Base-by-base conservation (phyloP, 2,888 invertebrate species). In the Platypus cylindrus region DNA sequence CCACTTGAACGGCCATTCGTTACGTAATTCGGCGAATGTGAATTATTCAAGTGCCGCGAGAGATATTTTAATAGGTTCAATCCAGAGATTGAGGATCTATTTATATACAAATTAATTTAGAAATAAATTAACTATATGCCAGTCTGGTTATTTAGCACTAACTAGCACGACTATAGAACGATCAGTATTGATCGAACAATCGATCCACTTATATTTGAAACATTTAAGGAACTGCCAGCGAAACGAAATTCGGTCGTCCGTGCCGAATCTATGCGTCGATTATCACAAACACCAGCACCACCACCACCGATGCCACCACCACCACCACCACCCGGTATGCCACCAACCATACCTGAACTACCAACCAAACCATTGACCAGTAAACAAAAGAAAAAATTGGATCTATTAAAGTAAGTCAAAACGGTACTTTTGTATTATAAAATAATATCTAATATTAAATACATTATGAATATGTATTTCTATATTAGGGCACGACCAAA, bases 231-330 rank as follows among this genome's bases (percentile, higher is more conserved):
- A 33, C 50, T 55, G 25, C 59, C 60, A 9, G 53, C 53, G 13
- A 50, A 54, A 41, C 47, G 59, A 35, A 57, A 60, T 37, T 55
- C 56, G 11, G 39, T 61, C 17, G 55, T 61, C 7, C 44, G 59
- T 17, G 55, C 55, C 29, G 58, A 59, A 13, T 61, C 59, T 37
- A 49, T 58, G 51, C 49, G 56, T 38, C 54, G 50, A 41, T 27
- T 56, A 30, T 50, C 53, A 20, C 41, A 47, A 31, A 36, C 42
- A 29, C 53, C 58, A 5, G 60, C 60, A 9, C 54, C 58, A 43
- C 56, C 57, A 25, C 57, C 59, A 13, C 76, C 79, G 55, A 80
- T 81, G 31, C 80, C 81, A 29, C 66, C 80, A 38, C 79, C 80
- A 17, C 81, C 82, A 5, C 71, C 71, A 52, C 62, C 73, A 56